Evolutionary conservation across 2,113 vertebrate genomes (phyloP), one percentile per base, ranked within the genome.

Genomic region (Dasypus novemcinctus): DNA sequence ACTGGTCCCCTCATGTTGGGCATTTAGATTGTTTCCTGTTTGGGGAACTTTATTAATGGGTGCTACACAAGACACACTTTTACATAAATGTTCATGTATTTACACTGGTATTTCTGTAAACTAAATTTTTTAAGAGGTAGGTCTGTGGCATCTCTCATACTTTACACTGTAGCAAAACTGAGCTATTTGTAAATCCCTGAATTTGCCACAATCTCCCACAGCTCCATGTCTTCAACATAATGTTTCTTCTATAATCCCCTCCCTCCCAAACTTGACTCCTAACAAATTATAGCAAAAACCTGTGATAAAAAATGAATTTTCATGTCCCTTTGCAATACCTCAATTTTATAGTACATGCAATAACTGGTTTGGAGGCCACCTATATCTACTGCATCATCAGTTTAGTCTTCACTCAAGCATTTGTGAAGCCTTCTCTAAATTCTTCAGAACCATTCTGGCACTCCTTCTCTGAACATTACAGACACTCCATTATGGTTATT

Each of bases 271-370:
- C 21, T 74, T 31, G 69, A 33, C 23, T 3, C 31, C 17, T 29
- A 10, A 36, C 13, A 23, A 79, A 12, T 23, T 31, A 31, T 4
- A 21, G 4, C 25, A 33, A 38, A 78, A 78, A 7, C 7, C 18
- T 7, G 0, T 0, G 8, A 69, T 57, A 57, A 31, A 84, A 95
- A 59, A 69, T 80, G 18, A 25, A 71, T 46, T 57, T 54, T 4
- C 5, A 12, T 9, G 33, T 57, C 33, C 8, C n/a, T 72, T 27
- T 43, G n/a, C 1, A 20, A 3, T 7, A 21, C 38, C 71, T 91
- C 64, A 5, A 0, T 8, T 23, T 71, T 6, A 7, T 2, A 15
- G 18, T 9, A 0, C 6, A 10, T 78, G 64, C 12, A 21, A 1
- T 25, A 33, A 43, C 13, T 20, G n/a, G 86, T 11, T 31, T 21